Conservation (phyloP, 2,888 invertebrate species). For the Minunthozetes semirufus region DNA sequence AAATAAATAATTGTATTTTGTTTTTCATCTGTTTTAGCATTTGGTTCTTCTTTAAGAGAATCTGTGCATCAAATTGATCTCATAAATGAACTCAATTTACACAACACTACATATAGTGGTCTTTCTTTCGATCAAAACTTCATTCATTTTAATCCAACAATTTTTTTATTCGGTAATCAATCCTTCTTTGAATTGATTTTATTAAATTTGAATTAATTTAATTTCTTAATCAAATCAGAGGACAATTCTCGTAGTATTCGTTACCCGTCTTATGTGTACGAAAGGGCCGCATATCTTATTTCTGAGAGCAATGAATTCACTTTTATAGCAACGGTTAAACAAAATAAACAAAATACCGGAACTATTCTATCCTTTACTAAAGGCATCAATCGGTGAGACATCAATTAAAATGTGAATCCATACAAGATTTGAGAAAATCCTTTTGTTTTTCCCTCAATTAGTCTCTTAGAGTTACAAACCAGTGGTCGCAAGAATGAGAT, state of each 20-base stretch:
- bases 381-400: constrained; percentile 44
- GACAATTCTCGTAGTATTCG: constrained; percentile 67
- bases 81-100: constrained; percentile 68
- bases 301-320: constrained; percentile 60
- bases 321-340: constrained; percentile 66
- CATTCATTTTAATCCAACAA: constrained; percentile 42
- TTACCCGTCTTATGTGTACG: constrained; percentile 58
- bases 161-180: constrained; percentile 42
- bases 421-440: not conserved
- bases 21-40: constrained; percentile 3
- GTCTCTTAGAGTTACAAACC: constrained; percentile 85
- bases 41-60: not conserved
- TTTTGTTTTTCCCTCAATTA: constrained; percentile 50
- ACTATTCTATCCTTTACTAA: constrained; percentile 66
- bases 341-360: constrained; percentile 73
- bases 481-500: constrained; percentile 80
- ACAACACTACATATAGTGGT: constrained; percentile 62
- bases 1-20: not conserved
- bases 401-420: no score
- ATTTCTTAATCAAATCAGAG: constrained; percentile 47
- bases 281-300: constrained; percentile 41
- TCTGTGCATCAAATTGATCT: constrained; percentile 59
- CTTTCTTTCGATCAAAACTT: constrained; percentile 41
- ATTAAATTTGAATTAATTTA: not conserved
- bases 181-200: not conserved